A percentile compares a stretch with the other conserved stretches of the same genome.
Conservation (phyloP, 2,888 invertebrate genomes). For the Norana najaformis region DNA sequence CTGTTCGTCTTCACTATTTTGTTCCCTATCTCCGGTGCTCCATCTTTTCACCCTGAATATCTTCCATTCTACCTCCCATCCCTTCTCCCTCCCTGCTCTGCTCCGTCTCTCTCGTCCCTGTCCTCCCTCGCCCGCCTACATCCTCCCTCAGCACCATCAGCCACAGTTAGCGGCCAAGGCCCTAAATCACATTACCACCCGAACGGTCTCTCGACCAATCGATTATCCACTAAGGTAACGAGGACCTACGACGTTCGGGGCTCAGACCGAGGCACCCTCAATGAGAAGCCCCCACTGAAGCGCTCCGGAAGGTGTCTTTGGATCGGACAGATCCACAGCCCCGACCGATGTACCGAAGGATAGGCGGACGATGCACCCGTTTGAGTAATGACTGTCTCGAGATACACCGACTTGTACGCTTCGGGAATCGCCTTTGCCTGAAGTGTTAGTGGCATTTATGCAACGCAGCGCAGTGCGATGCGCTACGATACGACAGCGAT, state of each 20-base stretch:
- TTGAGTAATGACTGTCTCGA: too few species aligned
- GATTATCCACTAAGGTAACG: not conserved
- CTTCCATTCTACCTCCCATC: too few species aligned
- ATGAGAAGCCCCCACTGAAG: not conserved
- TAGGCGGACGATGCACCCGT: too few species aligned
- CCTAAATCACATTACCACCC: not conserved
- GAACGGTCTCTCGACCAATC: conserved; percentile 5
- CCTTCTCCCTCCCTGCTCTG: not conserved
- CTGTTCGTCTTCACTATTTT: not conserved
- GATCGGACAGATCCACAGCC: too few species aligned
- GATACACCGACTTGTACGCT: too few species aligned
- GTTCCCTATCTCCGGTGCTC: not conserved
- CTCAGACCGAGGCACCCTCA: not conserved
- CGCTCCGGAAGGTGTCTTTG: not conserved
- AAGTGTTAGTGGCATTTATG: not conserved
- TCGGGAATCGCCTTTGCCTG: not conserved
- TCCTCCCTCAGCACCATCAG: not conserved
- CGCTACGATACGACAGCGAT: too few species aligned
- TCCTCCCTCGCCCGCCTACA: not conserved
- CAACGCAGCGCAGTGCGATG: not conserved
- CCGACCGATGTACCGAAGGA: too few species aligned
- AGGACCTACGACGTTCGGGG: not conserved
- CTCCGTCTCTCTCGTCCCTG: not conserved
- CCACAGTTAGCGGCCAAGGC: not conserved
- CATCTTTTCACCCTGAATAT: too few species aligned